Conservation (phyloP, 1,140 invertebrate species). For the Trissolcus basalis region DNA sequence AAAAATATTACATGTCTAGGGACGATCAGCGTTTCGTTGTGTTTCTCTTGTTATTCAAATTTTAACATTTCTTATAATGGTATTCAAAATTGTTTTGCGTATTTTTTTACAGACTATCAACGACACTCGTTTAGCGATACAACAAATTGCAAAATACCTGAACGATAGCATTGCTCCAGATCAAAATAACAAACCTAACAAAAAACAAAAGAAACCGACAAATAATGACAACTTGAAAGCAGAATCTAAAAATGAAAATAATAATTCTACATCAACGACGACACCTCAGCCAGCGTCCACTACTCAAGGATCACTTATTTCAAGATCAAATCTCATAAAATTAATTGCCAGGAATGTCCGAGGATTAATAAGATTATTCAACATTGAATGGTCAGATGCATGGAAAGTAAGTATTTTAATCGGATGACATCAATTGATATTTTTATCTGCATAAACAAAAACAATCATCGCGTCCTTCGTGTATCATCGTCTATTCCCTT, state of each 20-base stretch:
- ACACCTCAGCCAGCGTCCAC: constrained; percentile 59
- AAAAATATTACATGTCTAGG: no score
- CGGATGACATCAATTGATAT: neutral
- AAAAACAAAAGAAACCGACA: constrained; percentile 16
- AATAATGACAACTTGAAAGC: constrained; percentile 29
- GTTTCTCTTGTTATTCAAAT: no score
- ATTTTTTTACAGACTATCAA: constrained; percentile 70
- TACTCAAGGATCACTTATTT: constrained; percentile 64
- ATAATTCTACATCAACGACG: constrained; percentile 8
- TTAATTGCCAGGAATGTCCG: constrained; percentile 73
- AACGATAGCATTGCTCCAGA: constrained; percentile 69
- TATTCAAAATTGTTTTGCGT: neutral
- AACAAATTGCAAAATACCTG: constrained; percentile 70
- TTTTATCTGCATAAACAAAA: neutral
- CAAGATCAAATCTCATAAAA: constrained; percentile 63
- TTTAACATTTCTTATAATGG: no score
- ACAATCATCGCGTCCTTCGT: neutral
- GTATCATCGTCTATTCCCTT: no score
- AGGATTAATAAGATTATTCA: constrained; percentile 74
- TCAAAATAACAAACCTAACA: constrained; percentile 41
- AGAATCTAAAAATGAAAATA: constrained; percentile 18
- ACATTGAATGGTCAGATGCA: constrained; percentile 76
- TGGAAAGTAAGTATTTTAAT: constrained; percentile 69
- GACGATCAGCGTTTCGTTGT: no score
- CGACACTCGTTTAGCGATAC: constrained; percentile 73